Evolutionary conservation across 2,113 vertebrate species (phyloP), one percentile per base, ranked within the genome.

Genomic region (Thamnaconus septentrionalis): DNA sequence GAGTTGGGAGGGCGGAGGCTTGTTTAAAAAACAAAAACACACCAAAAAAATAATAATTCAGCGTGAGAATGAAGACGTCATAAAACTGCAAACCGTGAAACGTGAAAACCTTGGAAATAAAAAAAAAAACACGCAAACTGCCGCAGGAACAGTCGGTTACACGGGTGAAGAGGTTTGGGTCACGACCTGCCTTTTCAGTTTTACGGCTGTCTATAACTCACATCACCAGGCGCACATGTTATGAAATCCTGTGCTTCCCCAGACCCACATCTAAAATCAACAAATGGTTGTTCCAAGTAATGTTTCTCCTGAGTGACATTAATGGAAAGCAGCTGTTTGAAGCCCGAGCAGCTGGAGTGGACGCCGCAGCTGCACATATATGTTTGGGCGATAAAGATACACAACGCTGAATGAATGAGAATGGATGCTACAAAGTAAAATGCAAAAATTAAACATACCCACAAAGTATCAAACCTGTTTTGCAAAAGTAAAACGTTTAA

Each of bases 261-360:
- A 59, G 76, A 61, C 75, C 79, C 73, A 85, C 81, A 76, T 83
- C 79, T 82, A 75, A 87, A 87, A 81, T 87, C 82, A 89, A 88
- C 83, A 90, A 81, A 82, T 80, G 80, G 72, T 78, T 75, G 76
- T 80, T 85, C 46, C 5, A 73, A 69, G 79, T 82, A 82, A 85
- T 86, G 78, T 81, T 86, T 79, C 74, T 62, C 53, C 39, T 69
- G 77, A 71, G 41, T 63, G 78, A 86, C 72, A 61, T 69, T 85
- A 88, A 88, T 80, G 85, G 85, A 80, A 87, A 82, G 77, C 85
- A 82, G 86, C 88, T 90, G 83, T 82, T 83, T 68, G 49, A 74
- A 71, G 61, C 54, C 68, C 76, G 63, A 65, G 71, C 81, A 86
- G 78, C 81, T 87, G 86, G 77, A 84, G 60, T 61, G 56, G 68